Evolutionary conservation across 2,113 vertebrate genomes (phyloP).

Genomic region (Meriones unguiculatus): DNA sequence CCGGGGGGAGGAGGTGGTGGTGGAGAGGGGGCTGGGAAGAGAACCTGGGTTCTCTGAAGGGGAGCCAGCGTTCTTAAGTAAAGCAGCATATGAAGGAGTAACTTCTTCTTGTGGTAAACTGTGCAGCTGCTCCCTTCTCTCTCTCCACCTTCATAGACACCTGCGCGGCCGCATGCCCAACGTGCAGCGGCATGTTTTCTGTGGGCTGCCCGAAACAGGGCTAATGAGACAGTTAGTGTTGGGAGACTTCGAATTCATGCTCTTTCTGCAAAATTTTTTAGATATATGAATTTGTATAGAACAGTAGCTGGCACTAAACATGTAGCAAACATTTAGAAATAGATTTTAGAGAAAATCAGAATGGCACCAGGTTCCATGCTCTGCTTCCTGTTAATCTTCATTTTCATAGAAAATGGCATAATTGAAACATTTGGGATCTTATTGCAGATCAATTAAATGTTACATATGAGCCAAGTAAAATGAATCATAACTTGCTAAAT

Average conservation of each 20-base stretch:
- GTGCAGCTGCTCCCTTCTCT: not conserved
- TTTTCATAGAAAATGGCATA: slow-evolving; percentile 49
- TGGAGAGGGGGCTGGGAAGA: not conserved
- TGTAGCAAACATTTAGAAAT: not conserved
- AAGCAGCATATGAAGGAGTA: not conserved
- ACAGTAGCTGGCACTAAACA: not conserved
- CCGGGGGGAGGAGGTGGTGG: too few species aligned
- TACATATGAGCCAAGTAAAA: slow-evolving; percentile 56
- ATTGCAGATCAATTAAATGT: slow-evolving; percentile 59
- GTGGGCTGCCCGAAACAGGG: not conserved
- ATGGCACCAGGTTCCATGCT: not conserved
- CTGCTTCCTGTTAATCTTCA: slow-evolving; percentile 54
- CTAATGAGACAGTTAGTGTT: not conserved
- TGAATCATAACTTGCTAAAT: slow-evolving; percentile 57
- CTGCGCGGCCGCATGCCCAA: not conserved
- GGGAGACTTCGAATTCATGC: not conserved
- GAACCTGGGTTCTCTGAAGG: not conserved
- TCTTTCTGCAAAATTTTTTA: not conserved
- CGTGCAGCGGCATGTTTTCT: not conserved
- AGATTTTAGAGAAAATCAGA: slow-evolving; percentile 40
- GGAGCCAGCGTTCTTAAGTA: not conserved
- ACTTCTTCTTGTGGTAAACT: not conserved
- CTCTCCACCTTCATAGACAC: not conserved
- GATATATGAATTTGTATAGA: not conserved
- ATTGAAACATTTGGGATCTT: slow-evolving; percentile 50